Conservation (phyloP, 2,797 vertebrate species). For the Anomalospiza imberbis region DNA sequence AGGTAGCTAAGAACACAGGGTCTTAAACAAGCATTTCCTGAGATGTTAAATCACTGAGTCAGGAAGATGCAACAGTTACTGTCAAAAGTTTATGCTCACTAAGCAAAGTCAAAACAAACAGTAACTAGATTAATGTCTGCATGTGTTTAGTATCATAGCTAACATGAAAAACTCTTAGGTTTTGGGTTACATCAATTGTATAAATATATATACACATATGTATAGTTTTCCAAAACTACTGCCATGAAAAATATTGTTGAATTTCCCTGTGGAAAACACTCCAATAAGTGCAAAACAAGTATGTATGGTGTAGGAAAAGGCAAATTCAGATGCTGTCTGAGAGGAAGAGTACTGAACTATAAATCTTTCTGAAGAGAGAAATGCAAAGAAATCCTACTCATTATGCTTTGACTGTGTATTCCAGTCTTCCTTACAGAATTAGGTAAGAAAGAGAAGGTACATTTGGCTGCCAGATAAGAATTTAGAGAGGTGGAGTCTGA, state of each 20-base stretch:
- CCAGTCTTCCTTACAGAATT: not conserved
- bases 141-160: not conserved
- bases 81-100: not conserved
- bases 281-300: not conserved
- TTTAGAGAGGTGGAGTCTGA: not conserved
- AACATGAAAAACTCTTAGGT: not conserved
- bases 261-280: not conserved
- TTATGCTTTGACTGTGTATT: not conserved
- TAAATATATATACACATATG: not conserved
- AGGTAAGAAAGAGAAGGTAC: not conserved
- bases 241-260: not conserved
- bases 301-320: not conserved
- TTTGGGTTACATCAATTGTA: not conserved
- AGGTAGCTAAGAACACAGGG: not conserved
- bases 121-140: not conserved
- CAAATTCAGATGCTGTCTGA: not conserved
- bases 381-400: not conserved
- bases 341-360: not conserved
- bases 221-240: not conserved
- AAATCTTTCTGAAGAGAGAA: not conserved
- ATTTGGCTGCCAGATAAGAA: not conserved
- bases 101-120: not conserved
- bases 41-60: not conserved
- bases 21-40: not conserved
- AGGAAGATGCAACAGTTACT: not conserved